A percentile compares a stretch with the other conserved stretches of the same genome.
phyloP scores from a whole-genome alignment of 2,888 invertebrate genomes.

The Cataglyphis rosenhaueri region DNA sequence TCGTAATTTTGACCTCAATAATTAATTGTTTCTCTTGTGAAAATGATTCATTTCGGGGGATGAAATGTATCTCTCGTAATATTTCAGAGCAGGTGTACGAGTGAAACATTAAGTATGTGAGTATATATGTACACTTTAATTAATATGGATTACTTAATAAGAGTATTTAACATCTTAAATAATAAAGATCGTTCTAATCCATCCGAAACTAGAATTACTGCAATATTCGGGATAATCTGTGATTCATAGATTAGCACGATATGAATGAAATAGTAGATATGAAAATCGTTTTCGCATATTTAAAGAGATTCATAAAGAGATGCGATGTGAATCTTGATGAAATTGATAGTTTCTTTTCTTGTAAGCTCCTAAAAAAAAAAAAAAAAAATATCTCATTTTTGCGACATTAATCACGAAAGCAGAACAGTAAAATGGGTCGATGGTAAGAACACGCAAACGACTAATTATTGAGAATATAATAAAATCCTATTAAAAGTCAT shows the following conservation, averaged over 20 bases:
- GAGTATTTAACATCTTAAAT: constrained; percentile 14
- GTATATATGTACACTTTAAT: constrained; percentile 12
- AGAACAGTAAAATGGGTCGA: neutral
- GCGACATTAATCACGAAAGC: constrained; percentile 23
- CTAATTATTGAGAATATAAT: constrained; percentile 57
- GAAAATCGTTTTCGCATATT: neutral
- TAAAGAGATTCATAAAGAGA: neutral
- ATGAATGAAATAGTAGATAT: neutral
- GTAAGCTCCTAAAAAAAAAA: neutral
- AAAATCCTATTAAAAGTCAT: constrained; percentile 41
- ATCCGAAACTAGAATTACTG: neutral
- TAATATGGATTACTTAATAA: neutral
- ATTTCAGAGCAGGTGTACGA: neutral
- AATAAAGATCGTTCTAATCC: neutral
- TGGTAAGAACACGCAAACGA: constrained; percentile 46
- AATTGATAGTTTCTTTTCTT: constrained; percentile 2
- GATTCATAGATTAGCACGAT: neutral
- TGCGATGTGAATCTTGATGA: neutral
- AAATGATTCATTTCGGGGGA: neutral
- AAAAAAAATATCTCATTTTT: neutral
- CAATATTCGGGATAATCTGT: neutral
- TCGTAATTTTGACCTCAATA: constrained; percentile 14
- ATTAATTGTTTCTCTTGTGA: constrained; percentile 15
- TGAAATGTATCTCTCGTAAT: neutral
- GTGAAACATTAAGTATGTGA: neutral